phyloP scores from a whole-genome alignment of 2,113 vertebrate genomes.

The Heteronetta atricapilla region DNA sequence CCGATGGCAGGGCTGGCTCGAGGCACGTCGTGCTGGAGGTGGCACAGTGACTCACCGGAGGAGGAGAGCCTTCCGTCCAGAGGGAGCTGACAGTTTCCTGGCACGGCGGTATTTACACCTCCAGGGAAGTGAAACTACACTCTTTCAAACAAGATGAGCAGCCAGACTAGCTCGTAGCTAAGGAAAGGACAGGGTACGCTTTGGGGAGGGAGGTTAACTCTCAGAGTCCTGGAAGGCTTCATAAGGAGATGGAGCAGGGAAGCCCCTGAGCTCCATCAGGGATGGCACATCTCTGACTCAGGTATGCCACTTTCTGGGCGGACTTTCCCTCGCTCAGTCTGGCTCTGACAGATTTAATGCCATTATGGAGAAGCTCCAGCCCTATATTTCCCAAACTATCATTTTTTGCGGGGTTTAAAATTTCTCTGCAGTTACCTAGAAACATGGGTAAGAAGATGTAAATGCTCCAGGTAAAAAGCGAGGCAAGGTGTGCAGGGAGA shows the following conservation, averaged over 20 bases:
- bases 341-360: background rate
- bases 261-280: background rate
- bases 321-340: background rate
- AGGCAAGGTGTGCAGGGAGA: background rate
- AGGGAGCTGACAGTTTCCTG: background rate
- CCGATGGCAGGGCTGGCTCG: background rate
- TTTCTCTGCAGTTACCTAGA: background rate
- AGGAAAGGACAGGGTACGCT: background rate
- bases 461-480: accelerated
- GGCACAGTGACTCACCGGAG: background rate
- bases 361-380: background rate
- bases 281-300: background rate
- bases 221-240: background rate
- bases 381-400: background rate
- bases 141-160: background rate
- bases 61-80: background rate
- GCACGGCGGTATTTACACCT: background rate
- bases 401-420: background rate
- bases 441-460: background rate
- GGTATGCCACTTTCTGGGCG: background rate
- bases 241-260: accelerated
- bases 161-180: background rate
- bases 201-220: background rate
- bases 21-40: background rate
- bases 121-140: background rate